phyloP scores from a whole-genome alignment of 1,140 invertebrate species.

The Monochamus saltuarius region DNA sequence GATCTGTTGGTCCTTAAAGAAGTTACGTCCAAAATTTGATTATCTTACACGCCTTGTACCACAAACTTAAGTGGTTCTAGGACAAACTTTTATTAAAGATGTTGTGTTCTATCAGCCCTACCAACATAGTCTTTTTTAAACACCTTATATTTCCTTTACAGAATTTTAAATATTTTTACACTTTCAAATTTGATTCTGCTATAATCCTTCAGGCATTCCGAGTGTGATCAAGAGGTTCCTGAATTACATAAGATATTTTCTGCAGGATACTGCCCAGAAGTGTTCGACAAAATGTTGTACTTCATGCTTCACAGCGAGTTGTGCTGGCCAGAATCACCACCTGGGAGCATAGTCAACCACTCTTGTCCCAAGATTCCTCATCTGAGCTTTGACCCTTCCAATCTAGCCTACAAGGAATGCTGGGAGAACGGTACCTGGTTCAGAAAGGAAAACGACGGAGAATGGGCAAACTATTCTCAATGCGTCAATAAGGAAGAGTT shows the following conservation, averaged over 20 bases:
- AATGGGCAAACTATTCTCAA: constrained; percentile 80
- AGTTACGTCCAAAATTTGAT: too few relatives aligned
- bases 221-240: too few relatives aligned
- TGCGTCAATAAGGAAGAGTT: constrained; percentile 73
- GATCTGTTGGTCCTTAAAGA: too few relatives aligned
- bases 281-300: constrained; percentile 57
- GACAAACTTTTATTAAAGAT: too few relatives aligned
- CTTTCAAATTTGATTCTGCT: too few relatives aligned
- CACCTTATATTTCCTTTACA: too few relatives aligned
- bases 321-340: constrained; percentile 67
- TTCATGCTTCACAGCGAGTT: constrained; percentile 50
- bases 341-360: constrained; percentile 58
- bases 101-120: too few relatives aligned
- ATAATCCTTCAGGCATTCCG: too few relatives aligned
- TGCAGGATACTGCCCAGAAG: constrained; percentile 58
- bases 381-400: constrained; percentile 53
- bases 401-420: constrained; percentile 41
- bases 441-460: constrained; percentile 37
- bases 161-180: too few relatives aligned
- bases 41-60: too few relatives aligned
- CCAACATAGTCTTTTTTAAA: too few relatives aligned
- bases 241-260: background rate
- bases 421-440: constrained; percentile 46
- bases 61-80: too few relatives aligned
- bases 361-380: constrained; percentile 60